Percentiles rank a stretch among this genome's conserved stretches.
Conservation (phyloP, 2,113 vertebrate genomes). For the Rhinoderma darwinii region DNA sequence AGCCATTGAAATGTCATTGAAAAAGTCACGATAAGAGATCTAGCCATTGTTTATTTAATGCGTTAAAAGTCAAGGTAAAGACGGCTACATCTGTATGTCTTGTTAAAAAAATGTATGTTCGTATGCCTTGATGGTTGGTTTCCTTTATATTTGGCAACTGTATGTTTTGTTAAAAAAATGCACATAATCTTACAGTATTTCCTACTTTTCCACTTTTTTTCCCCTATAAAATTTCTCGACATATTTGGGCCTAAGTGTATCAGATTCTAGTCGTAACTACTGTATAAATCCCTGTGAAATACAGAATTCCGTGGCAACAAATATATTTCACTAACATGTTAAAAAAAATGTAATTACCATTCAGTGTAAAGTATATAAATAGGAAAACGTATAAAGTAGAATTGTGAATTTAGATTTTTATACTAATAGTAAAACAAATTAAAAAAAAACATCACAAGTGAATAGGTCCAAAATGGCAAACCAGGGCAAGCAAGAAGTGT, state of each 20-base stretch:
- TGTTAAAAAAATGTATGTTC: too few relatives aligned
- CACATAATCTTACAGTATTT: background rate
- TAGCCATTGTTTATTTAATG: too few relatives aligned
- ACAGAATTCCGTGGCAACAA: background rate
- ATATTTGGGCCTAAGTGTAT: too few relatives aligned
- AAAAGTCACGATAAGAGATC: too few relatives aligned
- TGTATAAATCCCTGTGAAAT: background rate
- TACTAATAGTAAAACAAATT: background rate
- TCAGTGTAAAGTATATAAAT: background rate
- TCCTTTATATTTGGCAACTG: too few relatives aligned
- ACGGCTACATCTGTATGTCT: too few relatives aligned
- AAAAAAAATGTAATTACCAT: background rate
- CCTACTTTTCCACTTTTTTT: background rate
- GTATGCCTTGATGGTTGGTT: too few relatives aligned
- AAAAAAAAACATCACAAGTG: background rate
- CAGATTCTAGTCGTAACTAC: background rate
- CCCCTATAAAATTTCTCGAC: too few relatives aligned
- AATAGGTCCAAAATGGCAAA: constrained; percentile 4
- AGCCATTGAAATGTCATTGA: too few relatives aligned
- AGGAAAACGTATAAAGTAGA: background rate
- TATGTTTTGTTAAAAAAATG: background rate
- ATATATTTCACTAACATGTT: background rate
- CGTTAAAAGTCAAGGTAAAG: too few relatives aligned
- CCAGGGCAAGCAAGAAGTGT: background rate
- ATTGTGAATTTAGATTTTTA: constrained; percentile 11